These are phyloP conservation scores for Craterocephalus amniculus DNA, from an alignment of 2,797 vertebrate species.

Conservation along the genomic window DNA sequence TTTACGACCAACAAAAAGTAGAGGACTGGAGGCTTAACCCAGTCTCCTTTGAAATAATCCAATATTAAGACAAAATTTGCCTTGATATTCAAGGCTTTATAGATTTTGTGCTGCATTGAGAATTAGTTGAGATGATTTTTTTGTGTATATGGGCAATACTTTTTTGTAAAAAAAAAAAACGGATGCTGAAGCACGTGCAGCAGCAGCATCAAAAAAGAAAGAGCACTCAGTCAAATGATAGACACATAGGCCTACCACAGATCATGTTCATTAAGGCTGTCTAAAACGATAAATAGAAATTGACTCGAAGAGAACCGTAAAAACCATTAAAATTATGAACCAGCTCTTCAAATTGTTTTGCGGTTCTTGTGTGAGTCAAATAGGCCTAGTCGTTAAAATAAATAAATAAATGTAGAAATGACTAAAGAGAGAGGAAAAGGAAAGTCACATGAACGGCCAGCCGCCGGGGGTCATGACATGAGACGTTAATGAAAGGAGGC, in stretches of 20 bases:
- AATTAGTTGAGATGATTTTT: neutral
- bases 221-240: neutral
- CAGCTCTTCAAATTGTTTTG: neutral
- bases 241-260: too few relatives aligned
- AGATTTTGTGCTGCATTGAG: neutral
- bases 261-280: too few relatives aligned
- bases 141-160: too few relatives aligned
- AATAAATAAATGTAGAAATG: conserved; percentile 1
- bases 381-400: too few relatives aligned
- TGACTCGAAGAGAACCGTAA: too few relatives aligned
- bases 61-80: neutral
- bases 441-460: conserved; percentile 36
- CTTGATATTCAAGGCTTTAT: neutral
- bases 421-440: neutral
- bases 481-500: conserved; percentile 21
- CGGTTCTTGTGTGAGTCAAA: neutral
- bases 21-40: neutral
- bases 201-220: neutral
- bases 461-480: conserved; percentile 8
- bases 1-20: neutral
- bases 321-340: neutral
- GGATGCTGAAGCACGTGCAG: neutral
- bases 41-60: neutral
- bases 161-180: neutral
- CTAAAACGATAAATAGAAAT: neutral